These are phyloP conservation scores for Siphonodentalium dalli DNA, from an alignment of 2,888 invertebrate species.

Conservation along the genomic window DNA sequence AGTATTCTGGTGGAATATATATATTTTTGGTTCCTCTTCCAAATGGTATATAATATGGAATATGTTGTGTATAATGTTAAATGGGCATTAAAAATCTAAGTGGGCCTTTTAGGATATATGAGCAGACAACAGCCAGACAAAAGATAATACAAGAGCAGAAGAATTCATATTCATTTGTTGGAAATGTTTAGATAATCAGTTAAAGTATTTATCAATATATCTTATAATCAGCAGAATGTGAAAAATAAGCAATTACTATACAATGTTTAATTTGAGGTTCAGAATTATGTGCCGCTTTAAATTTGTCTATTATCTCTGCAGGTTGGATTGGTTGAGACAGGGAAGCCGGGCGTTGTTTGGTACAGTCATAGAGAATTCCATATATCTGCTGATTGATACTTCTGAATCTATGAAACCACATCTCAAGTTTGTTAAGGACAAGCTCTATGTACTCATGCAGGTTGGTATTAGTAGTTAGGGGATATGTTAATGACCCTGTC, in stretches of 20 bases:
- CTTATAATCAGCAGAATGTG: neutral
- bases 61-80: no score
- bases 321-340: constrained; percentile 64
- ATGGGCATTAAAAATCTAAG: no score
- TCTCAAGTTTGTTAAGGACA: constrained; percentile 64
- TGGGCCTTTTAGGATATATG: no score
- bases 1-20: no score
- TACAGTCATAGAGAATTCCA: constrained; percentile 63
- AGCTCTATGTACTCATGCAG: constrained; percentile 63
- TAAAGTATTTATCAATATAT: no score
- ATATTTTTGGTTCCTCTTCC: no score
- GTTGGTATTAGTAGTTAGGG: constrained; percentile 29
- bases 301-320: constrained; percentile 20
- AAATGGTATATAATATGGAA: no score
- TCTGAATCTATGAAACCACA: constrained; percentile 64
- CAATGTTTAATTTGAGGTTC: neutral
- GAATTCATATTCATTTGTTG: no score
- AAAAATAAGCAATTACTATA: neutral
- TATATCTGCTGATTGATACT: constrained; percentile 64
- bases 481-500: neutral
- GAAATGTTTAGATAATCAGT: no score
- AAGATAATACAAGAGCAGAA: no score
- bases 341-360: constrained; percentile 65
- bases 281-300: neutral
- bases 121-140: no score